A percentile compares a stretch with the other conserved stretches of the same genome.
These are phyloP conservation scores for Myiozetetes cayanensis DNA, from an alignment of 2,113 vertebrate species.

Conservation along the genomic window DNA sequence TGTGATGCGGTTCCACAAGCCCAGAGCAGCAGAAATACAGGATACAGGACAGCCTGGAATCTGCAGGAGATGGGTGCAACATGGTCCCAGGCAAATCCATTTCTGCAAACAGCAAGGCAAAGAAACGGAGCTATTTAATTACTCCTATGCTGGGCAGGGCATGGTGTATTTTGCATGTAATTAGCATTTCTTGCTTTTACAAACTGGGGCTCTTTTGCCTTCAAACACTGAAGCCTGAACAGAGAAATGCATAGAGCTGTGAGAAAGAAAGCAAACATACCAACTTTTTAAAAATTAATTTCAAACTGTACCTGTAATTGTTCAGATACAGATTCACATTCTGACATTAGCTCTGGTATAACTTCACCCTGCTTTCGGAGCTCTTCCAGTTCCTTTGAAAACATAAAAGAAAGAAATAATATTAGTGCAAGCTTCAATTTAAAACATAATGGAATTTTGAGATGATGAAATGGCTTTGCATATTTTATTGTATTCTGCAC, in stretches of 20 bases:
- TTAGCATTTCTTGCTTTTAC: not conserved
- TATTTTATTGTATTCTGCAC: not conserved
- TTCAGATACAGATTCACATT: constrained; percentile 87
- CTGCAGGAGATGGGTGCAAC: constrained; percentile 50
- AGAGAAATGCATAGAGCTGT: not conserved
- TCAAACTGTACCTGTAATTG: constrained; percentile 86
- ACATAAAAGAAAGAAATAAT: not conserved
- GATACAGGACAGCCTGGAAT: constrained; percentile 20
- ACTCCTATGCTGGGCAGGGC: not conserved
- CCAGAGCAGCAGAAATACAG: not conserved
- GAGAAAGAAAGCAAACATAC: not conserved
- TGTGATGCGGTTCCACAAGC: not conserved
- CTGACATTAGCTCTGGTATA: constrained; percentile 92
- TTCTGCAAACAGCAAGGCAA: constrained; percentile 53
- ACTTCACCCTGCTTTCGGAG: constrained; percentile 94
- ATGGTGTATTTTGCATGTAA: not conserved
- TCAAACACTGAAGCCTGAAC: not conserved
- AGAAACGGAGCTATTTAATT: not conserved
- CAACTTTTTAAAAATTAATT: not conserved
- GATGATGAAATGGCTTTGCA: constrained; percentile 16
- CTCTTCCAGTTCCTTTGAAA: constrained; percentile 88
- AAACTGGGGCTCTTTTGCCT: not conserved
- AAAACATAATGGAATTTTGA: constrained; percentile 2
- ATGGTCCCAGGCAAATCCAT: not conserved
- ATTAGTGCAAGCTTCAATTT: constrained; percentile 23